Conservation (phyloP, 2,113 vertebrate genomes). For the Sturnus vulgaris region DNA sequence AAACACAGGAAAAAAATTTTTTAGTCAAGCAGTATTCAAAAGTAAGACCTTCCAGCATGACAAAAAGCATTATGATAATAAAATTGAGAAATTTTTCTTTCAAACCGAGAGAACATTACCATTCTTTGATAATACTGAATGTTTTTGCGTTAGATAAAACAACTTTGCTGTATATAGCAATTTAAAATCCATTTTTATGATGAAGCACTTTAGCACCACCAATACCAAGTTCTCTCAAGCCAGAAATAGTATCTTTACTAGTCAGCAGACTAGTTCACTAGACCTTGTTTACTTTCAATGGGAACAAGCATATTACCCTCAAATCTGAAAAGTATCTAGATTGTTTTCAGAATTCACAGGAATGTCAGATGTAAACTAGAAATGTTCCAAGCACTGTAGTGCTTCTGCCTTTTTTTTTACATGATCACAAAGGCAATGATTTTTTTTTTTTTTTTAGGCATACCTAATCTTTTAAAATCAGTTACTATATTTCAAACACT, state of each 20-base stretch:
- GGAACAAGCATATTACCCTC: neutral
- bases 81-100: neutral
- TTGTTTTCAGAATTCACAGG: neutral
- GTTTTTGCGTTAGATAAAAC: neutral
- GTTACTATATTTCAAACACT: neutral
- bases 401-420: neutral
- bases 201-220: neutral
- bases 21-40: neutral
- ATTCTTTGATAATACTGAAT: neutral
- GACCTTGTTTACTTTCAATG: neutral
- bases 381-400: neutral
- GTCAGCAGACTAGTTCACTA: neutral
- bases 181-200: conserved; percentile 5
- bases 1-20: neutral
- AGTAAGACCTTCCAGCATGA: neutral
- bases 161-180: neutral
- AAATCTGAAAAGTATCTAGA: neutral
- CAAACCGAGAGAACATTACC: neutral
- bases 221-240: neutral
- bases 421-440: neutral
- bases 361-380: neutral
- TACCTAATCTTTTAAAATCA: neutral
- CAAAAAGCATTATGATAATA: neutral
- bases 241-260: neutral
- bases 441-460: neutral